phyloP scores from a whole-genome alignment of 2,888 invertebrate species.

The Eulithis testata region DNA sequence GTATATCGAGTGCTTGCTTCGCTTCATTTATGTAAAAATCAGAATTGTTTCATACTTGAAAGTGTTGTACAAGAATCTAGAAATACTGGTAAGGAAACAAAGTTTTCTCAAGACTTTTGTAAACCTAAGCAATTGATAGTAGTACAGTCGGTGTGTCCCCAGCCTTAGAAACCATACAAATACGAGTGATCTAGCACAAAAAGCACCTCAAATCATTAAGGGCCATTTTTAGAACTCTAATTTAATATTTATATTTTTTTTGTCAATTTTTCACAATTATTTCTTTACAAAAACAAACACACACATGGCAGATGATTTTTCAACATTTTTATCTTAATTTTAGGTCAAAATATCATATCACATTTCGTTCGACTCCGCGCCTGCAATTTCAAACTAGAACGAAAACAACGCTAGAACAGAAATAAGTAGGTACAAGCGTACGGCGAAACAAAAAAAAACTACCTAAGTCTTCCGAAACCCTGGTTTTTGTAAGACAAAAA shows the following conservation, averaged over 20 bases:
- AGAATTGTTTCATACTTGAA: neutral
- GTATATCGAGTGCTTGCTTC: slow-evolving; percentile 18
- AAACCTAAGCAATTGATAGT: slow-evolving; percentile 11
- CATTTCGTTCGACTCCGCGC: slow-evolving; percentile 56
- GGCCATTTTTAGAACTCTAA: slow-evolving; percentile 33
- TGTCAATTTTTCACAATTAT: slow-evolving; percentile 65
- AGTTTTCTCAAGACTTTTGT: neutral
- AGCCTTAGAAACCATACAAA: slow-evolving; percentile 29
- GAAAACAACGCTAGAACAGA: neutral
- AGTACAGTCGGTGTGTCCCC: slow-evolving; percentile 15
- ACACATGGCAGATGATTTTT: slow-evolving; percentile 71
- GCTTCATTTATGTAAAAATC: neutral
- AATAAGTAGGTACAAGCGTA: slow-evolving; percentile 10
- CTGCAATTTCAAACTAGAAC: slow-evolving; percentile 16
- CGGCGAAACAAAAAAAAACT: neutral
- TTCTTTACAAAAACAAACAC: slow-evolving; percentile 72
- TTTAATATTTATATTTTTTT: slow-evolving; percentile 57
- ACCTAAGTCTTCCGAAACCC: slow-evolving; percentile 5
- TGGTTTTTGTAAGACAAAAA: neutral
- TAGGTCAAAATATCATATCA: slow-evolving; percentile 69
- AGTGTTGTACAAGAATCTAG: neutral
- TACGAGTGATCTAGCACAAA: slow-evolving; percentile 36
- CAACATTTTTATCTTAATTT: slow-evolving; percentile 77
- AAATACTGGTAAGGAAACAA: neutral
- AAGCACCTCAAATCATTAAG: slow-evolving; percentile 39